Evolutionary conservation across 1,140 invertebrate genomes (phyloP).

Genomic region (Drosophila rhopaloa): DNA sequence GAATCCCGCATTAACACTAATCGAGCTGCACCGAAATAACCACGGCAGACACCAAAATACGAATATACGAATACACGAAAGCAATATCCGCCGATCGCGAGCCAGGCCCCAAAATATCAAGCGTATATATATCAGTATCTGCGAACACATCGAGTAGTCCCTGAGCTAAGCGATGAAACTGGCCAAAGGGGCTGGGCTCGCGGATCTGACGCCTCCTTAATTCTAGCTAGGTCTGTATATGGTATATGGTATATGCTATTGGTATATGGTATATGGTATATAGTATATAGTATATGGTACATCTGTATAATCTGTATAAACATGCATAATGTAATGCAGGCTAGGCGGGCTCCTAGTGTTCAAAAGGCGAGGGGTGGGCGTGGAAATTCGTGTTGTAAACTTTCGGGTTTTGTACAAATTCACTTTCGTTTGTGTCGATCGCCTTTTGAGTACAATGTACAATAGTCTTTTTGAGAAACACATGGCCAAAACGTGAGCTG

Average conservation of each 20-base stretch:
- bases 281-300: constrained; percentile 22
- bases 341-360: constrained; percentile 57
- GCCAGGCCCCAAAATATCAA: constrained; percentile 25
- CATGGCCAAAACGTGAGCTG: constrained; percentile 46
- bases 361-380: constrained; percentile 45
- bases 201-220: constrained; percentile 10
- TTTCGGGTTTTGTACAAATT: constrained; percentile 42
- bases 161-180: constrained; percentile 37
- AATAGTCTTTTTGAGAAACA: constrained; percentile 44
- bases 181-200: constrained; percentile 15
- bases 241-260: constrained; percentile 13
- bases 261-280: constrained; percentile 18
- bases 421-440: constrained; percentile 12
- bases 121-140: constrained; percentile 27
- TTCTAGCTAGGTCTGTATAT: constrained; percentile 30
- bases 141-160: constrained; percentile 45
- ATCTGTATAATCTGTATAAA: constrained; percentile 37
- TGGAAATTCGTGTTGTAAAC: constrained; percentile 20
- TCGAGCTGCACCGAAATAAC: constrained; percentile 22
- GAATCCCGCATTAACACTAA: constrained; percentile 10
- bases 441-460: constrained; percentile 16
- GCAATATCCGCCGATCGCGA: constrained; percentile 11
- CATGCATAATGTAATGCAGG: constrained; percentile 37
- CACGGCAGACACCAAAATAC: constrained; percentile 12
- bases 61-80: constrained; percentile 11